Base-by-base conservation (phyloP, 2,888 invertebrate species). In the Rotaria sp. region DNA sequence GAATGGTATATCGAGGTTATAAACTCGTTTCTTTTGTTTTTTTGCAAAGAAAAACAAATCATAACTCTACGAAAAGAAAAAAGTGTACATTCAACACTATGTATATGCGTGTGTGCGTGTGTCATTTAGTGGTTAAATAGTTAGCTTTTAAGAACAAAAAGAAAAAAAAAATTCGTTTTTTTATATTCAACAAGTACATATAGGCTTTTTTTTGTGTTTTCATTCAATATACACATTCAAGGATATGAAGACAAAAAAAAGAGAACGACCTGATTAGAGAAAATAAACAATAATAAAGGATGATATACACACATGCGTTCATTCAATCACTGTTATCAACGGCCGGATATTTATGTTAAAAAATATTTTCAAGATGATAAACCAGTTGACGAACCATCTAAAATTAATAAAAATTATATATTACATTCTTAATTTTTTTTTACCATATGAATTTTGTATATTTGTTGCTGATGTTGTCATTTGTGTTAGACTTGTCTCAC, bases 361-460 rank as follows among this genome's bases (percentile, higher is more conserved):
- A 67, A 67, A 67, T 50, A 67, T 18, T 67, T 67, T 67, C 67
- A 67, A 67, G 67, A 67, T 67, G 67, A 67, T 67, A 67, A 67
- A 67, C 67, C 67, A 67, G 67, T 67, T 67, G 67, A 67, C 35
- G 67, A 67, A 67, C 67, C 67, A 67, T 67, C 67, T 67, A 35
- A 67, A 35, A 18, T 21, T 5, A 35, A 24, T 52, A 24, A 52
- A 4, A 52, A 52, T 24, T 5, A 24, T 52, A 18, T 10, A 18
- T 13, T 18, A 50, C 3, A 50, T 4, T 18, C 3, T 50, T 4
- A 50, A 50, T 4, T 18, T 13, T 50, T 3, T 50, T 50, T 18
- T 67, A 67, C 67, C 67, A 67, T 67, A 67, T 67, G 67, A 67
- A 67, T 67, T 67, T 21, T 67, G 67, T 35, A 67, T 67, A 67